Percentiles rank a stretch among this genome's conserved stretches.
Evolutionary conservation across 2,888 invertebrate species (phyloP).

Genomic region (Parnassius orleans): DNA sequence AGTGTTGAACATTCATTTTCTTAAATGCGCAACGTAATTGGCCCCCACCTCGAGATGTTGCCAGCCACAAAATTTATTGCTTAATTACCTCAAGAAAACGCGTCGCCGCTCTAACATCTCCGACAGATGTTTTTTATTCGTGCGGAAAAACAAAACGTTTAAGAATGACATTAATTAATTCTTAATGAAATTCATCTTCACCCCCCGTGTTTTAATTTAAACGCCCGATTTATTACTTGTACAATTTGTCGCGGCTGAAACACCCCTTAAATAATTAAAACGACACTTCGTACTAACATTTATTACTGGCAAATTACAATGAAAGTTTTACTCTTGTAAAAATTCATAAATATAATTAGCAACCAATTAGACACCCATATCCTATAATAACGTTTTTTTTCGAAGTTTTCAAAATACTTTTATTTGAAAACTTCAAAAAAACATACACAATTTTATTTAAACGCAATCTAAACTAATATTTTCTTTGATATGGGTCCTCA

Average conservation of each 20-base stretch:
- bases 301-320: constrained; percentile 64
- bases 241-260: constrained; percentile 73
- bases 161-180: constrained; percentile 82
- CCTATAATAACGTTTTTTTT: constrained; percentile 3
- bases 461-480: constrained; percentile 51
- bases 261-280: constrained; percentile 61
- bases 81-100: constrained; percentile 81
- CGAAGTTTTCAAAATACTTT: constrained; percentile 37
- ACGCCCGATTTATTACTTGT: constrained; percentile 76
- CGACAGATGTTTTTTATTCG: constrained; percentile 80
- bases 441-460: constrained; percentile 8
- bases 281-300: constrained; percentile 66
- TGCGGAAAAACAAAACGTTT: constrained; percentile 77
- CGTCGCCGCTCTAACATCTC: constrained; percentile 61
- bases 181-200: constrained; percentile 82
- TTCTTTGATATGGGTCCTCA: constrained; percentile 71
- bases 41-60: constrained; percentile 75
- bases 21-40: constrained; percentile 72
- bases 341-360: constrained; percentile 1
- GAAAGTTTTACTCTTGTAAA: constrained; percentile 38
- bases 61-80: constrained; percentile 80
- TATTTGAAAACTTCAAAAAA: constrained; percentile 47
- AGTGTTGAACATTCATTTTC: constrained; percentile 72
- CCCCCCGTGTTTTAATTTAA: constrained; percentile 78
- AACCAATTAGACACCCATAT: constrained; percentile 30